These are phyloP conservation scores for Argyra leucocephala DNA, from an alignment of 2,888 invertebrate genomes.

Conservation along the genomic window DNA sequence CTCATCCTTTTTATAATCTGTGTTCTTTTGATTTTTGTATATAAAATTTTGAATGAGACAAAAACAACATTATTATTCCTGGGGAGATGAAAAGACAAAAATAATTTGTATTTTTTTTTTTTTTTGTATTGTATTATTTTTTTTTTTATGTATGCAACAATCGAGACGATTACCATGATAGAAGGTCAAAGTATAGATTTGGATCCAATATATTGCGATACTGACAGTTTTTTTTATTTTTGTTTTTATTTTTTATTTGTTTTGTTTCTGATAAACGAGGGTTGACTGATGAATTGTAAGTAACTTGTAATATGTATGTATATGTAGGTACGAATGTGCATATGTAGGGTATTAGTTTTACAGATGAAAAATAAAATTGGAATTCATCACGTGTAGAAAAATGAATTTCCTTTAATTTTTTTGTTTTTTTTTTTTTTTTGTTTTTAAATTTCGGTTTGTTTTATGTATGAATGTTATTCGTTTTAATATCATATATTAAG, in stretches of 20 bases:
- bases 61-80: no score
- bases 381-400: not conserved
- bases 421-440: no score
- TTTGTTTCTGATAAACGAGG: not conserved
- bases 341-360: not conserved
- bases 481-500: no score
- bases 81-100: no score
- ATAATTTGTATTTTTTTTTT: no score
- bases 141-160: not conserved
- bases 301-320: not conserved
- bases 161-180: not conserved
- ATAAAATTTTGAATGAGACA: no score
- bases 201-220: not conserved
- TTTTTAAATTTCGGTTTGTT: no score
- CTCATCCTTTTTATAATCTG: no score
- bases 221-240: not conserved
- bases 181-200: not conserved
- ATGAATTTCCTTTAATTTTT: not conserved
- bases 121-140: no score
- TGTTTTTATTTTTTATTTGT: not conserved
- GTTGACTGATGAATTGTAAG: not conserved
- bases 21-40: no score
- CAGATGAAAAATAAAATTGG: not conserved
- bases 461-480: no score
- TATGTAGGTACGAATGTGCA: not conserved